phyloP scores from a whole-genome alignment of 1,140 invertebrate genomes.

The Drosophila takahashii region DNA sequence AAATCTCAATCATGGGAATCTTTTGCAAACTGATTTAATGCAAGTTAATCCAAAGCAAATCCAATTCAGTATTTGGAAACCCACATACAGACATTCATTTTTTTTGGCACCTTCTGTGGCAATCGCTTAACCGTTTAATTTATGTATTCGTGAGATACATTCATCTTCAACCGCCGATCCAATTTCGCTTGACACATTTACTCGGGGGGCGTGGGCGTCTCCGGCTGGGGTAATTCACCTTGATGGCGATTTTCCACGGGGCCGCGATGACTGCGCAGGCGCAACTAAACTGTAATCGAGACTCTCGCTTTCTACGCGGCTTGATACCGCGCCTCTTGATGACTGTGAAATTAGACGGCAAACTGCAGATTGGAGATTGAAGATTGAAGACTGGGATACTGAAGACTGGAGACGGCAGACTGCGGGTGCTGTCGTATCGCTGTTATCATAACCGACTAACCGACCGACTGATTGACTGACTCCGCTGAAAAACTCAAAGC shows the following conservation, averaged over 20 bases:
- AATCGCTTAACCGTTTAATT: constrained; percentile 24
- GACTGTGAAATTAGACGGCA: constrained; percentile 68
- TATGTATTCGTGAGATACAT: constrained; percentile 23
- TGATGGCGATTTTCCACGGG: constrained; percentile 45
- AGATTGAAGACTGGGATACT: constrained; percentile 11
- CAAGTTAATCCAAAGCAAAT: not conserved
- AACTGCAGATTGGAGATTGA: constrained; percentile 15
- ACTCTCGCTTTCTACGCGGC: constrained; percentile 70
- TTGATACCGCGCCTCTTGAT: constrained; percentile 51
- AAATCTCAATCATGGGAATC: not conserved
- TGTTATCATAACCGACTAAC: constrained; percentile 72
- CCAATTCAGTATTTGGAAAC: not conserved
- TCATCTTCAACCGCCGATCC: constrained; percentile 18
- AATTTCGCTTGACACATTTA: constrained; percentile 49
- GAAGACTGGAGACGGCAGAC: constrained; percentile 16
- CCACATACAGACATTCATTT: not conserved
- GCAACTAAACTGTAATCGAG: constrained; percentile 65
- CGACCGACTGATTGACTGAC: constrained; percentile 60
- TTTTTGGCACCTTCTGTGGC: constrained; percentile 26
- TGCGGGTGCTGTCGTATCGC: constrained; percentile 49
- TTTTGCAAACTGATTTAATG: not conserved
- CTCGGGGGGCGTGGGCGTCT: constrained; percentile 11
- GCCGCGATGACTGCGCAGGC: constrained; percentile 59
- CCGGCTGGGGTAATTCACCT: constrained; percentile 42
- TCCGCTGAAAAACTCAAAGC: constrained; percentile 13